A percentile compares a stretch with the other conserved stretches of the same genome.
Conservation (phyloP, 2,113 vertebrate species). For the Pristiophorus japonicus region DNA sequence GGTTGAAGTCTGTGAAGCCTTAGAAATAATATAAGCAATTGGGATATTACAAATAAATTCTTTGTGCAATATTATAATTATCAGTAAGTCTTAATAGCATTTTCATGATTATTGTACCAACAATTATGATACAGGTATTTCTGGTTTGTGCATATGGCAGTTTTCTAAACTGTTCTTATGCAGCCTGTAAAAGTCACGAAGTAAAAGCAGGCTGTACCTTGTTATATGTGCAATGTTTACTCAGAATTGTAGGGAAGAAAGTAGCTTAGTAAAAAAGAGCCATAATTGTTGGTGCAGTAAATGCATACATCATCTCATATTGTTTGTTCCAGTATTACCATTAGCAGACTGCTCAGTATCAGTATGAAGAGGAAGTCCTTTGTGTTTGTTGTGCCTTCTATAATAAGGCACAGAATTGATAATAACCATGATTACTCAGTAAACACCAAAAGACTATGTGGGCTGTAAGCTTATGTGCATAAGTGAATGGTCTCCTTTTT, state of each 20-base stretch:
- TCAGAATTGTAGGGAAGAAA: neutral
- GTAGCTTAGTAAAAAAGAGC: neutral
- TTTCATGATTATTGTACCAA: neutral
- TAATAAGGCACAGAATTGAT: neutral
- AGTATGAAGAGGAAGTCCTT: neutral
- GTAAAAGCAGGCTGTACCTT: neutral
- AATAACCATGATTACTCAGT: neutral
- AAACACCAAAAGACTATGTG: neutral
- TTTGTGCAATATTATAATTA: neutral
- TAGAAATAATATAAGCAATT: neutral
- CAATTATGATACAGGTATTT: too few relatives aligned
- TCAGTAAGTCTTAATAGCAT: too few relatives aligned
- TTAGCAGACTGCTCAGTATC: neutral
- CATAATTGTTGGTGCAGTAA: neutral
- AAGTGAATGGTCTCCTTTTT: neutral
- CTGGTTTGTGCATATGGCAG: neutral
- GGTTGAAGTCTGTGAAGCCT: neutral
- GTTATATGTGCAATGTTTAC: neutral
- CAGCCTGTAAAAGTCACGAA: neutral
- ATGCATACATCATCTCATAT: neutral
- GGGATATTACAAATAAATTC: neutral
- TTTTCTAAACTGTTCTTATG: neutral
- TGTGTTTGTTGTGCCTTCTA: neutral
- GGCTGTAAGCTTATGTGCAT: neutral
- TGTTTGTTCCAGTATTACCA: conserved; percentile 9